A percentile compares a stretch with the other conserved stretches of the same genome.
phyloP scores from a whole-genome alignment of 2,888 invertebrate species.

The Lissonota sp. region DNA sequence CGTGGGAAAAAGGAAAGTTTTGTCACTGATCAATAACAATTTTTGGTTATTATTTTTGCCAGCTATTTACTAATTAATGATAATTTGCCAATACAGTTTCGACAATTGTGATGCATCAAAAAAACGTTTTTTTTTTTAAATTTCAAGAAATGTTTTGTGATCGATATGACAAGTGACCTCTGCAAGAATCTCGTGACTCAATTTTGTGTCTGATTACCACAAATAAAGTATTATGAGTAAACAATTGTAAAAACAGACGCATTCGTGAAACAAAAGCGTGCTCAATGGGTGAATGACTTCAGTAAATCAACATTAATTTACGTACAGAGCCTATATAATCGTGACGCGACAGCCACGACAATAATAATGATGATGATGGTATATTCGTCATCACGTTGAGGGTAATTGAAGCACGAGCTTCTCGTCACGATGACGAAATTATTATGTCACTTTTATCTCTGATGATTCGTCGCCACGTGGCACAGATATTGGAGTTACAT shows the following conservation, averaged over 20 bases:
- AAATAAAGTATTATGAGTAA: constrained; percentile 11
- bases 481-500: constrained; percentile 3
- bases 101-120: too few relatives aligned
- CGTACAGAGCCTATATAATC: constrained; percentile 52
- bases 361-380: constrained; percentile 40
- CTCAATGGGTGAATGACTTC: constrained; percentile 78
- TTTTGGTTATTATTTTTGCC: too few relatives aligned
- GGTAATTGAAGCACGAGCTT: constrained; percentile 55
- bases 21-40: too few relatives aligned
- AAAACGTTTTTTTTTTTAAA: too few relatives aligned
- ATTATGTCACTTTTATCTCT: constrained; percentile 58
- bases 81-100: too few relatives aligned
- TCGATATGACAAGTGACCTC: not conserved
- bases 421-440: constrained; percentile 36
- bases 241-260: constrained; percentile 2
- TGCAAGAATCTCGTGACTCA: not conserved
- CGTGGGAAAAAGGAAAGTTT: too few relatives aligned
- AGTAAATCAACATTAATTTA: constrained; percentile 69
- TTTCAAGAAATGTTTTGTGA: too few relatives aligned
- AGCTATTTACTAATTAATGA: too few relatives aligned
- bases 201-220: constrained; percentile 5
- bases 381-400: constrained; percentile 57
- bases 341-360: constrained; percentile 36
- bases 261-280: constrained; percentile 24
- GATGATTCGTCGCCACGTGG: constrained; percentile 41